These are phyloP conservation scores for Portevinia maculata DNA, from an alignment of 2,888 invertebrate genomes.

Conservation along the genomic window DNA sequence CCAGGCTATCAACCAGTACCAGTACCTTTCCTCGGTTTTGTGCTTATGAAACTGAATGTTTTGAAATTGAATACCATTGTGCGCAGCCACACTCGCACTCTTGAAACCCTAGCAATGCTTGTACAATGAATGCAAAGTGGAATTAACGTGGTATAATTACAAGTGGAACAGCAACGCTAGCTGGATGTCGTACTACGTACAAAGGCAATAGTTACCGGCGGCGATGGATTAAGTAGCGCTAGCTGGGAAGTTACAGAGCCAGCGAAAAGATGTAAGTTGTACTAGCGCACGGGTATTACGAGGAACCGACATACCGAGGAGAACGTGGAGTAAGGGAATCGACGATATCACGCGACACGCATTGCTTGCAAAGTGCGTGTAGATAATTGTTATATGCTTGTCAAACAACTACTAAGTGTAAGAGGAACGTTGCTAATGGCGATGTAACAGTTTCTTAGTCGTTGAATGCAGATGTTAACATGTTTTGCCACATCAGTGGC, in stretches of 20 bases:
- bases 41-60: slow-evolving; percentile 40
- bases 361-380: slow-evolving; percentile 46
- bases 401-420: slow-evolving; percentile 47
- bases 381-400: slow-evolving; percentile 54
- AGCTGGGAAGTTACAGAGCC: slow-evolving; percentile 15
- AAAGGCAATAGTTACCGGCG: slow-evolving; percentile 38
- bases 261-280: slow-evolving; percentile 29
- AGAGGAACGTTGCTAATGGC: slow-evolving; percentile 17
- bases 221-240: slow-evolving; percentile 56
- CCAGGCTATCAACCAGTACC: background rate
- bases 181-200: slow-evolving; percentile 48
- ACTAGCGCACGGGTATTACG: slow-evolving; percentile 36
- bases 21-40: background rate
- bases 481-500: slow-evolving; percentile 9
- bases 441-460: slow-evolving; percentile 33
- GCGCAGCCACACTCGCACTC: slow-evolving; percentile 52
- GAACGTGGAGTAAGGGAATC: background rate
- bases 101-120: slow-evolving; percentile 67
- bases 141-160: slow-evolving; percentile 73
- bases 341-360: slow-evolving; percentile 57
- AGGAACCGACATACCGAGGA: slow-evolving; percentile 25
- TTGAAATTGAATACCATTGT: slow-evolving; percentile 68
- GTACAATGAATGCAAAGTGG: slow-evolving; percentile 68
- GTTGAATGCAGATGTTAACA: slow-evolving; percentile 40
- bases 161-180: slow-evolving; percentile 65